Conservation (phyloP, 2,113 vertebrate species). For the Peromyscus polionotus region DNA sequence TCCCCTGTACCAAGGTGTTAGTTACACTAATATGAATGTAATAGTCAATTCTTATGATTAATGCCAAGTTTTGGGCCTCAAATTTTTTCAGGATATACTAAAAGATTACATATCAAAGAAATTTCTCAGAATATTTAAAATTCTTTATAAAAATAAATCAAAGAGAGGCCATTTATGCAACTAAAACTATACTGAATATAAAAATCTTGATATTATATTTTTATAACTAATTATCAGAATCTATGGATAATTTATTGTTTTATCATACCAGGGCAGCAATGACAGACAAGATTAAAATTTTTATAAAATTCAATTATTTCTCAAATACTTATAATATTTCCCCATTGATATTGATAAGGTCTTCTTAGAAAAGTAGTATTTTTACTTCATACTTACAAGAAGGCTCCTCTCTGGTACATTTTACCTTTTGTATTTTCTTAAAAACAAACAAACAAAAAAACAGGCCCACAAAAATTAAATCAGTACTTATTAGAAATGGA, state of each 20-base stretch:
- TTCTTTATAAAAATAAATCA: neutral
- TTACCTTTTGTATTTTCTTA: conserved; percentile 84
- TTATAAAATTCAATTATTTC: conserved; percentile 65
- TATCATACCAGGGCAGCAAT: conserved; percentile 11
- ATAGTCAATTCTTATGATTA: neutral
- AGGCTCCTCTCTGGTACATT: conserved; percentile 81
- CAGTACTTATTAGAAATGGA: conserved; percentile 80
- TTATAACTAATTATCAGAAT: conserved; percentile 52
- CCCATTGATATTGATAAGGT: conserved; percentile 72
- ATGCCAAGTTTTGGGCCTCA: conserved; percentile 17
- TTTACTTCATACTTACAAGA: conserved; percentile 84
- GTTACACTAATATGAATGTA: neutral
- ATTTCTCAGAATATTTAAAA: conserved; percentile 50
- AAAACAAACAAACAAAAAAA: conserved; percentile 82
- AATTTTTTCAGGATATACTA: conserved; percentile 53
- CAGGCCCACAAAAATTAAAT: conserved; percentile 83
- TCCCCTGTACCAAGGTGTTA: neutral
- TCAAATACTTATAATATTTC: conserved; percentile 62
- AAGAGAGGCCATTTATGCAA: conserved; percentile 43
- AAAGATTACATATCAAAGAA: conserved; percentile 2
- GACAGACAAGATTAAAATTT: conserved; percentile 38
- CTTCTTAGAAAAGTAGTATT: conserved; percentile 79
- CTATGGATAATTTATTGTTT: conserved; percentile 43
- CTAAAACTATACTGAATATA: conserved; percentile 38
- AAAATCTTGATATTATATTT: conserved; percentile 32